phyloP scores from a whole-genome alignment of 2,888 invertebrate species.

The Drosophila infuscata region DNA sequence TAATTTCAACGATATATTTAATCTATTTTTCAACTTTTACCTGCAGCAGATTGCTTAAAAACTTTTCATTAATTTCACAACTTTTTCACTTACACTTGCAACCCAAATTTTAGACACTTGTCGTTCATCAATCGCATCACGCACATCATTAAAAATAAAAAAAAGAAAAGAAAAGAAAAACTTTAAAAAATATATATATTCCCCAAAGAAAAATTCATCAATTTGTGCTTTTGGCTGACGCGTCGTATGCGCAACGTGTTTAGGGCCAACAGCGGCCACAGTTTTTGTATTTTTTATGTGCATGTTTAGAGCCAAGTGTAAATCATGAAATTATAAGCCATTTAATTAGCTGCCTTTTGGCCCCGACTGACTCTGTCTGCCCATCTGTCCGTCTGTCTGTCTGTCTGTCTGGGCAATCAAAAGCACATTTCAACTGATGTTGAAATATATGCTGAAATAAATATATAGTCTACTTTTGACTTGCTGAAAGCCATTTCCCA shows the following conservation, averaged over 20 bases:
- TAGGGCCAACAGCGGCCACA: conserved; percentile 8
- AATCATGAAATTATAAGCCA: conserved; percentile 77
- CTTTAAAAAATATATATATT: not conserved
- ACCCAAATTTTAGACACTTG: conserved; percentile 7
- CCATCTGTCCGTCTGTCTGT: conserved; percentile 12
- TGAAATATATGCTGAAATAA: conserved; percentile 68
- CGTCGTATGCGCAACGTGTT: conserved; percentile 52
- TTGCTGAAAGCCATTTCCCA: conserved; percentile 71
- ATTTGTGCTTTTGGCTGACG: conserved; percentile 27
- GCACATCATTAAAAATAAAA: conserved; percentile 31
- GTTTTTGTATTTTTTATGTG: conserved; percentile 51
- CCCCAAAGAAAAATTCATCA: not conserved
- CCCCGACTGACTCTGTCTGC: conserved; percentile 15
- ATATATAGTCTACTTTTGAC: conserved; percentile 27
- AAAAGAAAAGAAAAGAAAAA: conserved; percentile 2
- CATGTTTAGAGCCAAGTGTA: conserved; percentile 67
- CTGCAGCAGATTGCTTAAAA: not conserved
- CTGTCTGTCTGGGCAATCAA: conserved; percentile 45
- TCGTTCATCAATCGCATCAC: conserved; percentile 51
- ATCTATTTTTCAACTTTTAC: not conserved
- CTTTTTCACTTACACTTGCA: conserved; percentile 1
- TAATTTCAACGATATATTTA: not conserved
- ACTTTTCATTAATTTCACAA: conserved; percentile 1
- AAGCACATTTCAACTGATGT: conserved; percentile 65
- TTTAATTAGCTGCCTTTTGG: conserved; percentile 69